Evolutionary conservation across 2,888 invertebrate species (phyloP), one percentile per base, ranked within the genome.

Genomic region (Clistopyga incitator): DNA sequence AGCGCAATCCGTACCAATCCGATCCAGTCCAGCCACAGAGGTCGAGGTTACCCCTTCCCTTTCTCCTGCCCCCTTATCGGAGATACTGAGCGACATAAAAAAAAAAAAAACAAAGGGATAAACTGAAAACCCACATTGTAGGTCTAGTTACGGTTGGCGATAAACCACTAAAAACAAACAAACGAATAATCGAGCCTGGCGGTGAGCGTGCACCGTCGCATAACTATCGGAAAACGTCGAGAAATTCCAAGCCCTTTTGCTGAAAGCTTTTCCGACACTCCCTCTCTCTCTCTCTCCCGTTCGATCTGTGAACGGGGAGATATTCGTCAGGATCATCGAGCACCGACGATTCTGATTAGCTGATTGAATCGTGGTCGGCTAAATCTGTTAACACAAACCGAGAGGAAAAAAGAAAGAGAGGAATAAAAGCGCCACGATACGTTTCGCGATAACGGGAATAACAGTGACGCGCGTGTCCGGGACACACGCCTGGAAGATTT

Each of bases 11-110:
- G 18, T 87, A 82, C 59, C 83, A 88, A 23, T 75, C 87, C 29
- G 86, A 85, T 15, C 85, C 87, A 76, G 86, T 89, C 52, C 91
- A 90, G 74, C 88, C 88, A n/a, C 87, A 84, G 79, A 84, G 88
- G 20, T 90, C 92, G 81, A 89, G 92, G 80, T 92, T 91, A 84
- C 92, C 92, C 42, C 92, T 92, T 81, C 91, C 93, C 42, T 93
- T 91, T 85, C 88, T 92, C 56, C 92, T 92, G 84, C 87, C 92
- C 54, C 92, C 92, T 52, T 92, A 92, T 80, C 90, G 91, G 84
- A 90, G 93, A 88, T 93, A 90, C 86, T 92, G 87, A 91, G 47
- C 11, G 45, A 47, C 61, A 61, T 10, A 47, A 56, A 29, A 29
- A 2, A 29, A 29, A 50, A 64, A 47, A n/a, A 61, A 61, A 47